Evolutionary conservation across 2,797 vertebrate genomes (phyloP).

Genomic region (Aldrovandia affinis): DNA sequence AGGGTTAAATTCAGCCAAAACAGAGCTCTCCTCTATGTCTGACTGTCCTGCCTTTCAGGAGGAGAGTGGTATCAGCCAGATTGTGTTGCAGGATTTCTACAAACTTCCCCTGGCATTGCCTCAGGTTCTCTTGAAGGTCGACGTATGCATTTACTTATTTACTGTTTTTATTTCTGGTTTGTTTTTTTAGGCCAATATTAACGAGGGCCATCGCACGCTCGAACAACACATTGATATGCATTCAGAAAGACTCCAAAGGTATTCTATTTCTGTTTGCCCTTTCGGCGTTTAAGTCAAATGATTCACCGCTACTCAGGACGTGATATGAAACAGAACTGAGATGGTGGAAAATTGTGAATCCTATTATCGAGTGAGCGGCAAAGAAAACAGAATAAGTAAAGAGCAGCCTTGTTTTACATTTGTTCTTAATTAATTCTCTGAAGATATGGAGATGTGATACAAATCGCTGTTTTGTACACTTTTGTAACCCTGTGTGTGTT

Average conservation of each 20-base stretch:
- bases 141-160: no score
- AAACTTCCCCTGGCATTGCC: neutral
- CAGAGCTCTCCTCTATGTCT: neutral
- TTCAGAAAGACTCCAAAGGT: neutral
- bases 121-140: neutral
- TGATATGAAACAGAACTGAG: neutral
- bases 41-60: neutral
- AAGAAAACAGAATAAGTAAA: neutral
- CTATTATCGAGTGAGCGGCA: neutral
- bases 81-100: neutral
- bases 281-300: neutral
- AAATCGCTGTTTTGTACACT: conserved; percentile 6
- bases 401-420: neutral
- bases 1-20: neutral
- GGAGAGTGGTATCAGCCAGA: neutral
- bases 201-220: neutral
- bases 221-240: neutral
- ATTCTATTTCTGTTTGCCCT: neutral
- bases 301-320: neutral
- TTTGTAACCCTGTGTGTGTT: neutral
- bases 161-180: no score
- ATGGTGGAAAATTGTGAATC: neutral
- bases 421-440: neutral
- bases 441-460: neutral
- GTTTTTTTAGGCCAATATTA: neutral